phyloP scores from a whole-genome alignment of 2,113 vertebrate species.

The Chamaea fasciata region DNA sequence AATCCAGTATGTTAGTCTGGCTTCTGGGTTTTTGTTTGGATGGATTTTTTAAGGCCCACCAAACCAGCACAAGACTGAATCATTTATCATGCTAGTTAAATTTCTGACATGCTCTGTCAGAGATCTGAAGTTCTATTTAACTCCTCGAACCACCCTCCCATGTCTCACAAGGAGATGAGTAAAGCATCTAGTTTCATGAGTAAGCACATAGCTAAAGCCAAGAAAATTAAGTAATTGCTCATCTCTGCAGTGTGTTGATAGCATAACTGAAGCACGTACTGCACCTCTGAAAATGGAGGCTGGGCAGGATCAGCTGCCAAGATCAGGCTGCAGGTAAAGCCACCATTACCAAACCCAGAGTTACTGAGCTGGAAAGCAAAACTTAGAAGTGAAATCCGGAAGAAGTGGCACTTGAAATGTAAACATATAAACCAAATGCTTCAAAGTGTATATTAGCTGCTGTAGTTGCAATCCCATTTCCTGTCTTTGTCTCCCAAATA shows the following conservation, averaged over 20 bases:
- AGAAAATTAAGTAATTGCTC: conserved; percentile 13
- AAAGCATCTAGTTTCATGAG: not conserved
- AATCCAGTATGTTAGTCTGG: not conserved
- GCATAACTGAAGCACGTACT: not conserved
- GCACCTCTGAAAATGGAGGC: not conserved
- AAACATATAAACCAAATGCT: not conserved
- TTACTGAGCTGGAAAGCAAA: not conserved
- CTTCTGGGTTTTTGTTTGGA: not conserved
- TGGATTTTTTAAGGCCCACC: not conserved
- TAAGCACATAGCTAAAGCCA: conserved; percentile 4
- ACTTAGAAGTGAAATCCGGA: not conserved
- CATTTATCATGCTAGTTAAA: not conserved
- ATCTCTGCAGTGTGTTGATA: not conserved
- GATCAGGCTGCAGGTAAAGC: not conserved
- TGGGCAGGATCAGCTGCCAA: not conserved
- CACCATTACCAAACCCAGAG: not conserved
- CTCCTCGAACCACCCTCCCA: not conserved
- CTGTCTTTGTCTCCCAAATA: not conserved
- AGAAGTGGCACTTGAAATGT: not conserved
- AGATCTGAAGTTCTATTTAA: not conserved
- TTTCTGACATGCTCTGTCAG: not conserved
- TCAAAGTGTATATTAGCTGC: not conserved
- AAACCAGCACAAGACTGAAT: not conserved
- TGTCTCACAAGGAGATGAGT: conserved; percentile 30
- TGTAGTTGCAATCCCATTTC: not conserved